Evolutionary conservation across 1,140 invertebrate genomes (phyloP), one percentile per base, ranked within the genome.

Genomic region (Pseudomyrmex flavicornis): DNA sequence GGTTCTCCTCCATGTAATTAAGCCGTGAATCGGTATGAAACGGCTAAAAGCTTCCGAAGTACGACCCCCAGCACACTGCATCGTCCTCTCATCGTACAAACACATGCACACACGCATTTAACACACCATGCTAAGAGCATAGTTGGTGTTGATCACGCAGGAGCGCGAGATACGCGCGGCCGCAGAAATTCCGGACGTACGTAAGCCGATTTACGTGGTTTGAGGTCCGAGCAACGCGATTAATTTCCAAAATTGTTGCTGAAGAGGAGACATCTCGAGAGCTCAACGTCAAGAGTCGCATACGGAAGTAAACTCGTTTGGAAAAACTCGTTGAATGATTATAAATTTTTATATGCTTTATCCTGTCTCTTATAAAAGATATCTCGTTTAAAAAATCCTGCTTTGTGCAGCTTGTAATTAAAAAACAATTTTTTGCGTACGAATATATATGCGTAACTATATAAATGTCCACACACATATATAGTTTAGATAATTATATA

Each of bases 171-270:
- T 72, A 83, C 69, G 70, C 65, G 62, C 65, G 61, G 35, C 73
- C 52, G 44, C 46, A 86, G 86, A 73, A 82, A 82, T 82, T 84
- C 75, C 62, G 50, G 62, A 80, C 54, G 59, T 26, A 35, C 35
- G 26, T 88, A 87, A 88, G 70, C 83, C 86, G 86, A 88, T 88
- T 87, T 88, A 84, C 56, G 50, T 72, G 69, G 59, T 65, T 68
- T 61, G 44, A 61, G 80, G 59, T 83, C 48, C 65, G 17, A 54
- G 59, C 35, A 73, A 87, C 59, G 63, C 58, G 83, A 87, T 88
- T 88, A 82, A 87, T 87, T 88, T 82, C 59, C 70, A 82, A 88
- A 87, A 88, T 85, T 83, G 58, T 82, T 87, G 44, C n/a, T 22
- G 20, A 80, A 58, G 22, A 20, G 52, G 52, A 61, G 66, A 80